Evolutionary conservation across 2,113 vertebrate species (phyloP).

Genomic region (Rallus limicola): DNA sequence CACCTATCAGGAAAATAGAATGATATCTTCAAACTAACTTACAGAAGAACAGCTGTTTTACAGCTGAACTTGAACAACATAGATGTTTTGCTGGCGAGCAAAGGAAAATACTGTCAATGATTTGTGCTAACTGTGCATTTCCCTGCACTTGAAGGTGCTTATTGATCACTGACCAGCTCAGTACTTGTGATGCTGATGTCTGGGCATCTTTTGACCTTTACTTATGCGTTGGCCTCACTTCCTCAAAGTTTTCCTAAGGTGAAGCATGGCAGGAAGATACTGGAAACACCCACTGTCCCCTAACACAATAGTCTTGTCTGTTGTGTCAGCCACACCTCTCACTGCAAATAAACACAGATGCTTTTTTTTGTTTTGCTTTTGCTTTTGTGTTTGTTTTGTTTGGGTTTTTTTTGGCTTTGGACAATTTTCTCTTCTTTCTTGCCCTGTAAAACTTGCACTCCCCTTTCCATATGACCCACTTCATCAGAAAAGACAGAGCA

Average conservation of each 20-base stretch:
- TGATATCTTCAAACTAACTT: neutral
- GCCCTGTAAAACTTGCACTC: neutral
- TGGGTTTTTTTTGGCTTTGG: neutral
- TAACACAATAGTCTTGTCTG: neutral
- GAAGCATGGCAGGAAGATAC: neutral
- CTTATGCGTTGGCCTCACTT: neutral
- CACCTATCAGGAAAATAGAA: neutral
- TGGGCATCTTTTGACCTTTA: neutral
- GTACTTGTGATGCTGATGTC: neutral
- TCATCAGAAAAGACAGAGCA: neutral
- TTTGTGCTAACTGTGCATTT: neutral
- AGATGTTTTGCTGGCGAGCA: neutral
- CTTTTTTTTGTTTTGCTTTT: too few species aligned
- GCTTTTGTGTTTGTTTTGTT: too few species aligned
- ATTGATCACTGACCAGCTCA: neutral
- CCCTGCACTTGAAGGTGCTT: neutral
- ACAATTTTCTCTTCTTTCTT: constrained; percentile 11
- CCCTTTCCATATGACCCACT: neutral
- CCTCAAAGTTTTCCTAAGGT: neutral
- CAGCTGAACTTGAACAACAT: neutral
- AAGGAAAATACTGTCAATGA: neutral
- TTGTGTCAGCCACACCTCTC: neutral
- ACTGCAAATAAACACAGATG: neutral
- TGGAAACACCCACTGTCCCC: neutral
- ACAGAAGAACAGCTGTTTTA: neutral